Conservation (phyloP, 2,113 vertebrate genomes). For the Hippocampus abdominalis region DNA sequence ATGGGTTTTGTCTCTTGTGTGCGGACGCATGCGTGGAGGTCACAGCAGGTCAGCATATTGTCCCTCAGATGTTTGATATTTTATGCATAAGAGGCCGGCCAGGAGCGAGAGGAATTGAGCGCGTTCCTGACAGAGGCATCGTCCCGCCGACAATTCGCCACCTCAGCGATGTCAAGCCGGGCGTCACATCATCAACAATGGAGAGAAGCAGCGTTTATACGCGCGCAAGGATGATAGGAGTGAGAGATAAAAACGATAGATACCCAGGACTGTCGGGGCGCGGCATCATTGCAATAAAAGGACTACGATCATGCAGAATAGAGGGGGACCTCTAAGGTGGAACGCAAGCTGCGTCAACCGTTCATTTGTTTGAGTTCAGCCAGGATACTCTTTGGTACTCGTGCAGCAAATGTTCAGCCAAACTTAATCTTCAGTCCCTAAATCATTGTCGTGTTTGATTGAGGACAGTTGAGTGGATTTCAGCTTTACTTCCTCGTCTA, state of each 20-base stretch:
- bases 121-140: conserved; percentile 84
- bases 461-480: too few relatives aligned
- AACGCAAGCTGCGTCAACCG: background rate
- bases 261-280: conserved; percentile 21
- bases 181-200: conserved; percentile 64
- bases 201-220: conserved; percentile 49
- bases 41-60: conserved; percentile 96
- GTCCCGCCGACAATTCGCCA: conserved; percentile 77
- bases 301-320: conserved; percentile 10
- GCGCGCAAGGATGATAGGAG: conserved; percentile 43
- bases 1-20: conserved; percentile 51
- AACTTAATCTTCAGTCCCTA: too few relatives aligned
- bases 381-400: too few relatives aligned
- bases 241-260: conserved; percentile 23
- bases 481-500: too few relatives aligned
- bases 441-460: too few relatives aligned
- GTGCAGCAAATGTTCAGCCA: too few relatives aligned
- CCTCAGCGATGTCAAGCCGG: conserved; percentile 68
- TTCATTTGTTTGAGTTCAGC: background rate
- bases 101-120: conserved; percentile 83
- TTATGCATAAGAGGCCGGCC: conserved; percentile 86
- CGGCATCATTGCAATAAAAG: conserved; percentile 34
- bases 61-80: conserved; percentile 97
- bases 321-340: background rate
- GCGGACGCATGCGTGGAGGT: conserved; percentile 82